A percentile compares a stretch with the other conserved stretches of the same genome.
Evolutionary conservation across 2,797 vertebrate species (phyloP).

Genomic region (Halcyon chelicuti): DNA sequence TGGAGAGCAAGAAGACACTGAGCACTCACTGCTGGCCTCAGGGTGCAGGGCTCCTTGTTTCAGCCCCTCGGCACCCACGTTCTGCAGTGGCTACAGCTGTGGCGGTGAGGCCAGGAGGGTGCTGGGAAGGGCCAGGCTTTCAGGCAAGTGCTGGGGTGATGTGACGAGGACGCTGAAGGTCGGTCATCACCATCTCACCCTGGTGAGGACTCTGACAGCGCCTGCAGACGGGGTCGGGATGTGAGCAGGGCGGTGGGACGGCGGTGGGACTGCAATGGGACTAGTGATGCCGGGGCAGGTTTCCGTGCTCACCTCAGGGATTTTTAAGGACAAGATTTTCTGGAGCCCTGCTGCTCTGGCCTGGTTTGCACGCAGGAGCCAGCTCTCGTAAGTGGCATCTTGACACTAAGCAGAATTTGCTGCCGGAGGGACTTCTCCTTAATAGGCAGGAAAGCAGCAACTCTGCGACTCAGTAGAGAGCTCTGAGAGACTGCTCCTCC

Average conservation of each 20-base stretch:
- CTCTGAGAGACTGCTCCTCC: not conserved
- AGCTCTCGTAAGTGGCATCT: not conserved
- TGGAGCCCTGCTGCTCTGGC: fast-evolving
- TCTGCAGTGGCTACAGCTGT: not conserved
- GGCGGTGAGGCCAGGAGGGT: not conserved
- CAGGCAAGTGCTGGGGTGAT: not conserved
- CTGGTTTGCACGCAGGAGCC: not conserved
- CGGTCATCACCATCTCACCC: fast-evolving
- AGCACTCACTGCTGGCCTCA: fast-evolving
- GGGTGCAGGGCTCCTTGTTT: not conserved
- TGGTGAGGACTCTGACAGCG: not conserved
- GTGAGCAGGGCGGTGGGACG: not conserved
- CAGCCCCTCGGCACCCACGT: not conserved
- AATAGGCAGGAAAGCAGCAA: not conserved
- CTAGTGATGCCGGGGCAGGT: not conserved
- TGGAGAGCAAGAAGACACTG: not conserved
- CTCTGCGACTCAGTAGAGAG: not conserved
- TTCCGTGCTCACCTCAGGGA: fast-evolving
- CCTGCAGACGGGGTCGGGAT: fast-evolving
- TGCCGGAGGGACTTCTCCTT: not conserved
- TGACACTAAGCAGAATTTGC: not conserved
- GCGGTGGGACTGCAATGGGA: not conserved
- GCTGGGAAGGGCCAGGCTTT: not conserved
- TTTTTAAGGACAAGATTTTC: not conserved
- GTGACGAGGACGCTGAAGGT: not conserved